Evolutionary conservation across 2,113 vertebrate species (phyloP), one percentile per base, ranked within the genome.

Genomic region (Cyanoderma ruficeps): DNA sequence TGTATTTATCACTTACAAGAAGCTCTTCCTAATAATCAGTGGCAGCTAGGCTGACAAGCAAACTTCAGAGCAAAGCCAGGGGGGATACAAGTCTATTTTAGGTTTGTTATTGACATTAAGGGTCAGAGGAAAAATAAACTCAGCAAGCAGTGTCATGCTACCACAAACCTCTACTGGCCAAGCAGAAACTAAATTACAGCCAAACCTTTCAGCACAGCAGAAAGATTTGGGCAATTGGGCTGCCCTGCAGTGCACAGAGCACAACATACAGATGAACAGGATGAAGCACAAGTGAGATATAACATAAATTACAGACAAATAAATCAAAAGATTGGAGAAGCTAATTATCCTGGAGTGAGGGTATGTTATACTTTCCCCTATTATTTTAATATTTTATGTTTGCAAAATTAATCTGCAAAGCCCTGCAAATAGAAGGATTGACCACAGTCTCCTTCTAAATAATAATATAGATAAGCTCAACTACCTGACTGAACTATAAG

Each of bases 111-210:
- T 95, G 94, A 94, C 94, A 96, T 72, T 24, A 86, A 93, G 92
- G 94, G 94, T 96, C 96, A 97, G 61, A 89, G 76, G 83, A 87
- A 96, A 96, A 96, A 93, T 87, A 94, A 94, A 95, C 82, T 93
- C 83, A 83, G 94, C 82, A 93, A 93, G 93, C 64, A 90, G 90
- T 90, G 93, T 90, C 93, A 79, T 92, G 93, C 76, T 76, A 90
- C 88, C 76, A 95, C 88, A 95, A 96, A 87, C 92, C 96, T 91
- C 93, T 81, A 72, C 88, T 93, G 88, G 93, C 68, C 93, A 93
- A 94, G 92, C 82, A 92, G 90, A 96, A 97, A 90, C 68, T 93
- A 81, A 94, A 95, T 94, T 90, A 89, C 7, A 19, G 72, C 28
- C 68, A 80, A 96, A 93, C 60, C 83, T 90, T 96, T 93, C 90